phyloP scores from a whole-genome alignment of 1,140 invertebrate species.

The Apis florea region DNA sequence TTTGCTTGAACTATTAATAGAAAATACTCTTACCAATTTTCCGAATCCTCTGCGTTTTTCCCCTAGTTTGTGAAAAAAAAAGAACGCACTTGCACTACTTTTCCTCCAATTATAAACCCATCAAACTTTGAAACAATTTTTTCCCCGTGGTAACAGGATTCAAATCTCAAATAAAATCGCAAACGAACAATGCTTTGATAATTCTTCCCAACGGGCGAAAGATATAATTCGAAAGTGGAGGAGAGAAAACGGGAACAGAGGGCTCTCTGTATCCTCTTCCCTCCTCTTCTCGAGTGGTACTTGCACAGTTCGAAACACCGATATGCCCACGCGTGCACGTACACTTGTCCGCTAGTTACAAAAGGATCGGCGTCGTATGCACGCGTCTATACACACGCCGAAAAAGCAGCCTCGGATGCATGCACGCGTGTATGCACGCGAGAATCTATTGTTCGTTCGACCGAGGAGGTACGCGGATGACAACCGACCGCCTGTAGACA shows the following conservation, averaged over 20 bases:
- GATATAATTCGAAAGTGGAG: background rate
- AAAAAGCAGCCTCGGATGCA: background rate
- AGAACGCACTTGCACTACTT: too few species aligned
- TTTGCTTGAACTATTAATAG: too few species aligned
- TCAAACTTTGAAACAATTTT: too few species aligned
- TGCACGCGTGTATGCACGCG: background rate
- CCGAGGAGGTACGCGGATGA: background rate
- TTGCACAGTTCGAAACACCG: conserved; percentile 5
- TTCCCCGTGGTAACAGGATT: too few species aligned
- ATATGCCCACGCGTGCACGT: background rate
- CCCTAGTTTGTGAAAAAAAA: too few species aligned
- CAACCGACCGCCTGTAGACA: conserved; percentile 7
- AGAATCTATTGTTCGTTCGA: conserved; percentile 32
- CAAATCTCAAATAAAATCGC: background rate
- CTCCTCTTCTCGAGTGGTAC: background rate
- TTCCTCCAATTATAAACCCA: too few species aligned
- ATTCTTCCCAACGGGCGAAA: background rate
- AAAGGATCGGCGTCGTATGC: background rate
- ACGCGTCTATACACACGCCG: background rate
- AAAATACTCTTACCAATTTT: too few species aligned
- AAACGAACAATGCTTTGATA: background rate
- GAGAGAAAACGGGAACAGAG: background rate
- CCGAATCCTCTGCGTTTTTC: too few species aligned
- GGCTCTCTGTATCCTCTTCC: background rate
- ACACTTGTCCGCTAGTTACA: background rate